Evolutionary conservation across 2,797 vertebrate genomes (phyloP).

Genomic region (Sparidentex hasta): DNA sequence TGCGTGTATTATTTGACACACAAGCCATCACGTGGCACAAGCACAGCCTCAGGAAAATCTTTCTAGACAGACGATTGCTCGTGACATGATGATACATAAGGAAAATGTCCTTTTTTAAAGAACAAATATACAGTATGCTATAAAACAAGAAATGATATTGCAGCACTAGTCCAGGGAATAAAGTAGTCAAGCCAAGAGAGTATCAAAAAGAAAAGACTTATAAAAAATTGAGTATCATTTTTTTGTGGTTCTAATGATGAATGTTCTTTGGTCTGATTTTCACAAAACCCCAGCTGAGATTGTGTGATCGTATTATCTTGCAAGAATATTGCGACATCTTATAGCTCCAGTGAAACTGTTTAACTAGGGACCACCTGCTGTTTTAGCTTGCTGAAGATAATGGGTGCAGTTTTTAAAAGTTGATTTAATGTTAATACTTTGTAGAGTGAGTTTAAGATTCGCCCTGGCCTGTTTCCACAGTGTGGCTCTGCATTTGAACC

Average conservation of each 20-base stretch:
- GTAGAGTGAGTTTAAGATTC: not conserved
- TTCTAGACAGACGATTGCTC: conserved; percentile 22
- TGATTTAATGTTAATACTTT: not conserved
- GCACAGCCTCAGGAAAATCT: conserved; percentile 19
- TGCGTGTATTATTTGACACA: conserved; percentile 23
- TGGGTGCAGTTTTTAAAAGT: not conserved
- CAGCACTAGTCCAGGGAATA: not conserved
- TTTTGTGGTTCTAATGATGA: not conserved
- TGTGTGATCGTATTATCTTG: conserved; percentile 11
- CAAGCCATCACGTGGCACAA: conserved; percentile 26
- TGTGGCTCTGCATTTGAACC: not conserved
- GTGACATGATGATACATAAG: conserved; percentile 33
- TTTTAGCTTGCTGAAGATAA: conserved; percentile 1
- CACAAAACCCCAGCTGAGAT: not conserved
- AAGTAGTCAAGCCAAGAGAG: not conserved
- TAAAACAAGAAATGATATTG: not conserved
- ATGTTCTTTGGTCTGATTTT: conserved; percentile 5
- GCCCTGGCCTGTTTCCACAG: not conserved
- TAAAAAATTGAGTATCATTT: not conserved
- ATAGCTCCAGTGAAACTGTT: not conserved
- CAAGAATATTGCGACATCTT: conserved; percentile 7
- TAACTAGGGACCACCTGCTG: not conserved
- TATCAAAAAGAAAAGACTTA: not conserved
- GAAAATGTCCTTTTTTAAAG: conserved; percentile 15
- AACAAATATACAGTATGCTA: not conserved